Evolutionary conservation across 2,888 invertebrate species (phyloP), one percentile per base, ranked within the genome.

Genomic region (Athalia cordata): DNA sequence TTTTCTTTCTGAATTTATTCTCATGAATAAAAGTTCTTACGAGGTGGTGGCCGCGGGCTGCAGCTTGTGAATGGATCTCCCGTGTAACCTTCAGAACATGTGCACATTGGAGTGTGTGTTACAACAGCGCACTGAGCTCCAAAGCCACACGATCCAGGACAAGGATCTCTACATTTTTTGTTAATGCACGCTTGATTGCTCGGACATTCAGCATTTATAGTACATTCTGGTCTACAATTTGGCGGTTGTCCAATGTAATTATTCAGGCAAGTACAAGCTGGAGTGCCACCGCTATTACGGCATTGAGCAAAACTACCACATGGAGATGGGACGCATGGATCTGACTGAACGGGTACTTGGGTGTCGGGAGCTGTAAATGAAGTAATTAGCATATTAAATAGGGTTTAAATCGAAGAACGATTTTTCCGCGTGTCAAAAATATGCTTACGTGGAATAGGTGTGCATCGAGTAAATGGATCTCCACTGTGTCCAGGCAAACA

Each of bases 251-350:
- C 93, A 61, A 92, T 88, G 83, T 91, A 92, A 81, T 87, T 91
- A n/a, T 87, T 82, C 70, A 90, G 84, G 81, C 92, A 92, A 77
- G 91, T 91, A 83, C 92, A 92, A 8, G 90, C 89, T 29, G 92
- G 91, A 62, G 88, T 88, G 74, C 90, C 90, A 78, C 90, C 90
- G 59, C 91, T 86, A 80, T 90, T 90, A 47, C 91, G 90, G 83
- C 93, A 93, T 82, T 91, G 90, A 2, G 94, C 92, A 86, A 94
- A 93, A 3, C 92, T 92, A 2, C 95, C 95, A 85, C 95, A 95
- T 8, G 95, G 95, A 61, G 92, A 93, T 55, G 95, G 94, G n/a
- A 93, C 82, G 82, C 95, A 95, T 4, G 95, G 95, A 87, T 95
- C 93, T 80, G 86, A 89, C 47, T 89, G 47, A 8, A 72, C 11